Conservation (phyloP, 2,797 vertebrate genomes). For the Pantherophis vulpinus region DNA sequence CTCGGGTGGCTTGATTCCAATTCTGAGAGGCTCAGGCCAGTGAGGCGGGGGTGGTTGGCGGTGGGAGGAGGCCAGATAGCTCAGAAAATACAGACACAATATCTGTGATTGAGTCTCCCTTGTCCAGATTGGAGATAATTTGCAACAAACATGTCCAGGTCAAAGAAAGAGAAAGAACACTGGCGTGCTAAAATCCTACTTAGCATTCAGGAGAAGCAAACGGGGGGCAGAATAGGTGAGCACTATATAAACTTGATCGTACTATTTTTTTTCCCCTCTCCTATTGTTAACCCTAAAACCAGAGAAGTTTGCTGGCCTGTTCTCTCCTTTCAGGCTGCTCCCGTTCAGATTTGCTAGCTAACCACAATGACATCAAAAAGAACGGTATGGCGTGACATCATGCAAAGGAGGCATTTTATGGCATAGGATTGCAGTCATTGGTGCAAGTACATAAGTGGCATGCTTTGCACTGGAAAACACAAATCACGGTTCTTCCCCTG, state of each 20-base stretch:
- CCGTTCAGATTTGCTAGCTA: not conserved
- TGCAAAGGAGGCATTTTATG: not conserved
- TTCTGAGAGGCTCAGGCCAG: not conserved
- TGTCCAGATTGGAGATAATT: not conserved
- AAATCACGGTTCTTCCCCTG: not conserved
- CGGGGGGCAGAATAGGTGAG: not conserved
- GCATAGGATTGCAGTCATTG: not conserved
- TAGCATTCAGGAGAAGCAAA: not conserved
- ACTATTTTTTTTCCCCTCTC: rapidly evolving
- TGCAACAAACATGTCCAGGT: not conserved
- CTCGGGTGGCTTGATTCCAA: not conserved
- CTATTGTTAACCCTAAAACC: not conserved
- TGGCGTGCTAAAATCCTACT: not conserved
- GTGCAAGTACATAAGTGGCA: not conserved
- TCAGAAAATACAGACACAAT: not conserved
- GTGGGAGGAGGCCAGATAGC: not conserved
- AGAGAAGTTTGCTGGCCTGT: not conserved
- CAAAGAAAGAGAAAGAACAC: not conserved
- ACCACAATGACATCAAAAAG: not conserved
- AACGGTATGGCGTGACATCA: not conserved
- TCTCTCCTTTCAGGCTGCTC: not conserved
- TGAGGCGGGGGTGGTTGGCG: not conserved
- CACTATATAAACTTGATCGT: not conserved
- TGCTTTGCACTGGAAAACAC: not conserved
- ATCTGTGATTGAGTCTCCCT: not conserved